A percentile compares a stretch with the other conserved stretches of the same genome.
These are phyloP conservation scores for Invenusta paracnida DNA, from an alignment of 2,888 invertebrate genomes.

Conservation along the genomic window DNA sequence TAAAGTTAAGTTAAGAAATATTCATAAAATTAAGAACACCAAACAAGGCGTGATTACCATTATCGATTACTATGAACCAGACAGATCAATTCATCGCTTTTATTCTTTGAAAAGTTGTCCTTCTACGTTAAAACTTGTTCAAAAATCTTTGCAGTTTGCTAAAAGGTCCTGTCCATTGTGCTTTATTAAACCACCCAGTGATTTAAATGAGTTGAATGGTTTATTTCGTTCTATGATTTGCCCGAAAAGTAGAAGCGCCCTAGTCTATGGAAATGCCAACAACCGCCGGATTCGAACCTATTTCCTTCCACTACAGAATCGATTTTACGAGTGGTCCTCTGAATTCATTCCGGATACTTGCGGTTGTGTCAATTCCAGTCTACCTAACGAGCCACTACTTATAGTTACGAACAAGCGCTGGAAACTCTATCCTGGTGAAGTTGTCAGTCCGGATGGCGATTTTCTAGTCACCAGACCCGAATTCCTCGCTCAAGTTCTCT, in stretches of 20 bases:
- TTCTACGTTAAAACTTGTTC: not conserved
- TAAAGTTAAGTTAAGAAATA: not conserved
- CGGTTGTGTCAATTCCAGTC: not conserved
- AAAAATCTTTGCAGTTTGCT: not conserved
- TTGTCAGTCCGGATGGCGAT: not conserved
- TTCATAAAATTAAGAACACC: not conserved
- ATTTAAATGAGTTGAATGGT: not conserved
- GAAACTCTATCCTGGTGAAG: not conserved
- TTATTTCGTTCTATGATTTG: not conserved
- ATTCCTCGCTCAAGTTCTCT: not conserved
- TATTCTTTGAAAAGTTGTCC: not conserved
- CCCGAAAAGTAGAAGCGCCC: not conserved
- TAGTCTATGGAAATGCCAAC: not conserved
- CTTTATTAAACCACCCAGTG: not conserved
- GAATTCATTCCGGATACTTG: not conserved
- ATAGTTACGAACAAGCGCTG: not conserved
- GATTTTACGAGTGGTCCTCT: conserved; percentile 2
- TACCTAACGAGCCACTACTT: not conserved
- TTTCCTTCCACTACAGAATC: not conserved
- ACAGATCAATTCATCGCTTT: not conserved
- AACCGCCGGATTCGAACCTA: not conserved
- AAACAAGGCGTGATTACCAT: not conserved
- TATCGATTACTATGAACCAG: not conserved
- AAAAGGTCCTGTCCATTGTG: not conserved
- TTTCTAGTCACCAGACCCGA: not conserved